A percentile compares a stretch with the other conserved stretches of the same genome.
These are phyloP conservation scores for Alces alces DNA, from an alignment of 2,113 vertebrate genomes.

Conservation along the genomic window DNA sequence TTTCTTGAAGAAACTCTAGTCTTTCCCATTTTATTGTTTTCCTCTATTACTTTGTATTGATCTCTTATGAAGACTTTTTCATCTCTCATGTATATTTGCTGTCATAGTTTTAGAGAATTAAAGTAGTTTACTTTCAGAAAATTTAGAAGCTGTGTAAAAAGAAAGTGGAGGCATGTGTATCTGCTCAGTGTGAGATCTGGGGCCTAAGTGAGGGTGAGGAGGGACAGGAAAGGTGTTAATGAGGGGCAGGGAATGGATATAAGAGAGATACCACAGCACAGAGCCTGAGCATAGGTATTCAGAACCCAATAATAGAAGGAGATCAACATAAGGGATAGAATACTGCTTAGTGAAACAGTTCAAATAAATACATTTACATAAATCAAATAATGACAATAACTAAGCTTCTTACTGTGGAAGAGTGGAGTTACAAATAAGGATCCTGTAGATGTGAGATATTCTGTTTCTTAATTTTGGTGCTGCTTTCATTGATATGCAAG, in stretches of 20 bases:
- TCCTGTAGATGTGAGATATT: not conserved
- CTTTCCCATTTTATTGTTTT: not conserved
- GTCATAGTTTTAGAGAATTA: not conserved
- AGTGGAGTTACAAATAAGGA: not conserved
- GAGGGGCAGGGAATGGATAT: no score
- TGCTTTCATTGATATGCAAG: not conserved
- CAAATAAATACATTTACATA: not conserved
- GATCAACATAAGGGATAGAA: not conserved
- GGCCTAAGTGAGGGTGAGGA: fast-evolving
- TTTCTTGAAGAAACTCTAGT: not conserved
- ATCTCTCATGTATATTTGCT: not conserved
- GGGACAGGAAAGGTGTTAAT: not conserved
- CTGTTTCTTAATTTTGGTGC: not conserved
- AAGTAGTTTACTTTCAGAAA: not conserved
- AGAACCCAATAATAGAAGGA: not conserved
- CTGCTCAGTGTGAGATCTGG: not conserved
- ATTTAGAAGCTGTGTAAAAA: not conserved
- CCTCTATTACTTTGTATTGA: not conserved
- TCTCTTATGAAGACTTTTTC: not conserved
- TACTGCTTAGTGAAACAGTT: not conserved
- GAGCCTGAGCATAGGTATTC: not conserved
- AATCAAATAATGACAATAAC: not conserved
- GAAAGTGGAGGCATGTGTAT: not conserved
- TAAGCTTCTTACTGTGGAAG: not conserved
- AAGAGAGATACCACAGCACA: fast-evolving